Base-by-base conservation (phyloP, 2,797 vertebrate genomes). In the Aphelocoma californica region DNA sequence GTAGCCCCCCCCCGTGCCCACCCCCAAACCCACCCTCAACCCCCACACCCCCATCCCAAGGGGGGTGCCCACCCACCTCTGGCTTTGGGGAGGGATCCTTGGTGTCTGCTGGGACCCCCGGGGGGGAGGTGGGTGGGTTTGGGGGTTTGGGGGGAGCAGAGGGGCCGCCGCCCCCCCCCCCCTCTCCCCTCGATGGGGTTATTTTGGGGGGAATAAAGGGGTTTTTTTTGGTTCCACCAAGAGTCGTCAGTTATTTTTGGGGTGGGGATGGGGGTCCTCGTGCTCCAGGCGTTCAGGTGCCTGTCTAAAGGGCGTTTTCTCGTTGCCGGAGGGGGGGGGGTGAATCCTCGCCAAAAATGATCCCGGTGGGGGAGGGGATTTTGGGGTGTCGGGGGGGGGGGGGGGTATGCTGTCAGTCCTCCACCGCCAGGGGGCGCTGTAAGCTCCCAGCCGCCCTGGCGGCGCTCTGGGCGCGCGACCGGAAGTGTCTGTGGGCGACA, bases 1-100 rank as follows among this genome's bases (percentile, higher is more conserved):
- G 90, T 99, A 98, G 94, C 24, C 25, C 24, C 25, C 25, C 36
- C 36, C 36, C 36, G 36, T 36, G 36, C 38, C 38, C 38, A 38
- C 38, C 38, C n/a, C 60, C 12, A 32, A 15, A 53, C 14, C 23
- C 21, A 34, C 14, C 50, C 38, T 23, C 29, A 9, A 8, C 23
- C 66, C 20, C 36, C 10, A 34, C 34, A 34, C 36, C 36, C 36
- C 11, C 36, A 38, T 10, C 11, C 36, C 36, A 42, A 38, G 4
- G 21, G 29, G 36, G 29, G n/a, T 20, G 42, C 48, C 28, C 31
- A 5, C n/a, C 31, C 53, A 21, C 13, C 31, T 31, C 32, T 20
- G 54, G 32, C 7, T 10, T 21, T 10, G 20, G 54, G 36, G 36
- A 34, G 47, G 18, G 18, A 11, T 6, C 36, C 38, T 17, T n/a